Conservation (phyloP, 2,888 invertebrate genomes). For the Drosophila sordidula region DNA sequence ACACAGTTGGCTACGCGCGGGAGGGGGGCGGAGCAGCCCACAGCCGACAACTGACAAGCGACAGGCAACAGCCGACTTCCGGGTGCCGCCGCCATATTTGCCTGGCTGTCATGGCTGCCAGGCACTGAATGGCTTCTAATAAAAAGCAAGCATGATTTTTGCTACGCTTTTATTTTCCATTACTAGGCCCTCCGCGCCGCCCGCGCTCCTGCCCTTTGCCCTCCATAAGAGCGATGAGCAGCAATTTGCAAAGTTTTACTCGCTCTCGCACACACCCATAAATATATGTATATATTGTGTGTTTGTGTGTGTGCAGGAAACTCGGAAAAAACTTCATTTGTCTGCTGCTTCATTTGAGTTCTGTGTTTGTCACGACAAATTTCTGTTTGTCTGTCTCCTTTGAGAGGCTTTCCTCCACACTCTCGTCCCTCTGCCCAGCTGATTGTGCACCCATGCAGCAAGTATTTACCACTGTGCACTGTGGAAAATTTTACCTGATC, state of each 20-base stretch:
- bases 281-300: neutral
- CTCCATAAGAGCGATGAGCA: constrained; percentile 67
- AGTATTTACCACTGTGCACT: constrained; percentile 1
- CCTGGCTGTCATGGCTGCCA: constrained; percentile 61
- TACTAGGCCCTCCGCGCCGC: constrained; percentile 26
- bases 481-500: too few relatives aligned
- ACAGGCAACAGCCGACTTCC: constrained; percentile 66
- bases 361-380: constrained; percentile 59
- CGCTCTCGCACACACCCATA: constrained; percentile 28
- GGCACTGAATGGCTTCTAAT: constrained; percentile 72
- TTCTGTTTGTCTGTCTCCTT: constrained; percentile 45
- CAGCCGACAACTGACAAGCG: constrained; percentile 29
- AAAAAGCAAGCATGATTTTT: constrained; percentile 69
- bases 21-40: constrained; percentile 1
- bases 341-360: constrained; percentile 66
- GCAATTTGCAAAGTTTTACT: constrained; percentile 76
- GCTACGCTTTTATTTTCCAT: constrained; percentile 75
- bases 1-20: neutral
- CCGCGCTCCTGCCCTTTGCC: neutral
- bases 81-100: constrained; percentile 77
- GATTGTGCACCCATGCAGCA: constrained; percentile 5
- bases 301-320: constrained; percentile 28
- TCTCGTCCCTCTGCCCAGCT: constrained; percentile 1
- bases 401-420: constrained; percentile 7
- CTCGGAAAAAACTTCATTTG: constrained; percentile 73